Conservation (phyloP, 2,113 vertebrate species). For the Empidonax alnorum region DNA sequence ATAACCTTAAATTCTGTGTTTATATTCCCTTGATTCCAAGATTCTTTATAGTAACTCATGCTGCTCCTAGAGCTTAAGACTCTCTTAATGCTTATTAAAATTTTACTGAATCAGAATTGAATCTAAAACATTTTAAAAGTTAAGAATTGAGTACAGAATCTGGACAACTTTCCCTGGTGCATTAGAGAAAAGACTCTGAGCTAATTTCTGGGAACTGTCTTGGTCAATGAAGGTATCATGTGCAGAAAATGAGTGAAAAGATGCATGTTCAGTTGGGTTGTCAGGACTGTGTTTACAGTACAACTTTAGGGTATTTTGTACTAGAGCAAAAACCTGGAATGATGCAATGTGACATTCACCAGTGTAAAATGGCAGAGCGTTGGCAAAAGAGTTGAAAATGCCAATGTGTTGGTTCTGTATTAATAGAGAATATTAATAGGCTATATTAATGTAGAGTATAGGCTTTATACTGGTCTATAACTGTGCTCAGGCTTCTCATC, state of each 20-base stretch:
- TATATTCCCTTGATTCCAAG: not conserved
- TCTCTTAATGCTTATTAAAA: not conserved
- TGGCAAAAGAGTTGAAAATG: not conserved
- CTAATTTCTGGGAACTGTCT: not conserved
- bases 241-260: not conserved
- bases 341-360: not conserved
- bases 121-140: not conserved
- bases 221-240: rapidly evolving
- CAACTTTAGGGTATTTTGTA: not conserved
- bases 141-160: not conserved
- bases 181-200: not conserved
- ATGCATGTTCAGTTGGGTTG: not conserved
- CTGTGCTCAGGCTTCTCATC: not conserved
- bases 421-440: not conserved
- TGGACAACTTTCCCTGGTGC: not conserved
- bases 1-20: not conserved
- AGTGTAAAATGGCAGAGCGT: not conserved
- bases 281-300: not conserved
- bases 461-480: not conserved
- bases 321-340: not conserved
- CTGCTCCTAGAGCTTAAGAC: not conserved
- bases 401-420: not conserved
- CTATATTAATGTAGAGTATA: not conserved
- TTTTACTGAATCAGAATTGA: not conserved
- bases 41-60: not conserved